Evolutionary conservation across 2,888 invertebrate species (phyloP).

Genomic region (Caenorhabditis macrosperma): DNA sequence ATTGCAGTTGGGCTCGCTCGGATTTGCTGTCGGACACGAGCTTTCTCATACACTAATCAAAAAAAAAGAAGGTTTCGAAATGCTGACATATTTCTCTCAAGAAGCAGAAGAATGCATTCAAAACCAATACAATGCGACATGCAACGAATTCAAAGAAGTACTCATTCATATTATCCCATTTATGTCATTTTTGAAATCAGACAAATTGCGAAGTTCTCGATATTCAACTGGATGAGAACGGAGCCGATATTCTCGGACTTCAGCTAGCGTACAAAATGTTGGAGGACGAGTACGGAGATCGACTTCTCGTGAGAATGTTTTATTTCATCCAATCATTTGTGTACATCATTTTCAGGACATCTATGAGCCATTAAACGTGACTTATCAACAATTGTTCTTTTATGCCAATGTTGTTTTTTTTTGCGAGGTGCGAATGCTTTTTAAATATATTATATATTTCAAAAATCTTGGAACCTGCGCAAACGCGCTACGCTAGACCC

Average conservation of each 20-base stretch:
- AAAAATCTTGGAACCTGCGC: too few relatives aligned
- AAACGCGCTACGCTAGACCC: too few relatives aligned
- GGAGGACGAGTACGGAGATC: background rate
- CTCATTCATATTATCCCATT: background rate
- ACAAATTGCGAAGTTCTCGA: background rate
- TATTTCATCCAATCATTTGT: background rate
- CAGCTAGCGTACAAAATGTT: background rate
- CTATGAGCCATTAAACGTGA: background rate
- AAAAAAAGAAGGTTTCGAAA: background rate
- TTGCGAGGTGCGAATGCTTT: too few relatives aligned
- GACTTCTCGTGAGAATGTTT: background rate
- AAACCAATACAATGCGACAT: background rate
- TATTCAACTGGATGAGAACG: constrained; percentile 1
- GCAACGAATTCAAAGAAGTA: background rate
- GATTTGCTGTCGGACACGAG: background rate
- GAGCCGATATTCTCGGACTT: background rate
- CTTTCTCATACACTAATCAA: background rate
- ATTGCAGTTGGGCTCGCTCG: background rate
- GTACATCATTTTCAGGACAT: background rate
- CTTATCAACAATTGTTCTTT: constrained; percentile 4
- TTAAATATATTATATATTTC: too few relatives aligned
- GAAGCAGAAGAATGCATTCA: background rate
- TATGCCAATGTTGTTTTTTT: background rate
- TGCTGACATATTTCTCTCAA: background rate
- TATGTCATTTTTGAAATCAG: background rate